A percentile compares a stretch with the other conserved stretches of the same genome.
Conservation (phyloP, 2,797 vertebrate species). For the Acanthurus leucopareius region DNA sequence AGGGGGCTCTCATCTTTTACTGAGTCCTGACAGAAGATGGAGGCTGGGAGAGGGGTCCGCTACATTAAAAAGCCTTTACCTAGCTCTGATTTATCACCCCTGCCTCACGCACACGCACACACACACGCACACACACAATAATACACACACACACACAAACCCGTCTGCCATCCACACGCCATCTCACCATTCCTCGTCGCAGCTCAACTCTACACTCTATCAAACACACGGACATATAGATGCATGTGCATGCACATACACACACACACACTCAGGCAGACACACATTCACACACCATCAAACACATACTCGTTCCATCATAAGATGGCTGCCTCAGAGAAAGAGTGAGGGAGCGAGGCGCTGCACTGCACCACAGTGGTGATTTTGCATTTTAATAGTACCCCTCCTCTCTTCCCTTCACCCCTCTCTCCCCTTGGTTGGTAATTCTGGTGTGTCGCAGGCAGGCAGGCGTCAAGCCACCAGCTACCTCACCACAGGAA, state of each 20-base stretch:
- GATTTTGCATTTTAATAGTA: conserved; percentile 87
- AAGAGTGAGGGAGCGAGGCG: conserved; percentile 71
- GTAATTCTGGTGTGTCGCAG: conserved; percentile 75
- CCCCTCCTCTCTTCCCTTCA: conserved; percentile 51
- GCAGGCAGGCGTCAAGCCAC: conserved; percentile 58
- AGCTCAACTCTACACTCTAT: conserved; percentile 82
- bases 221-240: conserved; percentile 74
- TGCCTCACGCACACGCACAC: conserved; percentile 69
- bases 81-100: conserved; percentile 89
- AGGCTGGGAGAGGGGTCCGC: conserved; percentile 87
- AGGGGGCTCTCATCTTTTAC: conserved; percentile 90
- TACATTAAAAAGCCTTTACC: conserved; percentile 92
- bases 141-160: conserved; percentile 29
- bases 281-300: conserved; percentile 83
- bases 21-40: conserved; percentile 89
- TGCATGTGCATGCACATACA: conserved; percentile 33
- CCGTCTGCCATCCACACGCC: conserved; percentile 72
- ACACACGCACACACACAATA: conserved; percentile 44
- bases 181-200: conserved; percentile 72
- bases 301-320: conserved; percentile 78
- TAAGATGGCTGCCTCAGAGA: conserved; percentile 83
- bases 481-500: conserved; percentile 74
- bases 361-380: conserved; percentile 77
- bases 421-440: conserved; percentile 51
- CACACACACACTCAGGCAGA: conserved; percentile 40